phyloP scores from a whole-genome alignment of 2,797 vertebrate genomes.

The Chiloscyllium punctatum region DNA sequence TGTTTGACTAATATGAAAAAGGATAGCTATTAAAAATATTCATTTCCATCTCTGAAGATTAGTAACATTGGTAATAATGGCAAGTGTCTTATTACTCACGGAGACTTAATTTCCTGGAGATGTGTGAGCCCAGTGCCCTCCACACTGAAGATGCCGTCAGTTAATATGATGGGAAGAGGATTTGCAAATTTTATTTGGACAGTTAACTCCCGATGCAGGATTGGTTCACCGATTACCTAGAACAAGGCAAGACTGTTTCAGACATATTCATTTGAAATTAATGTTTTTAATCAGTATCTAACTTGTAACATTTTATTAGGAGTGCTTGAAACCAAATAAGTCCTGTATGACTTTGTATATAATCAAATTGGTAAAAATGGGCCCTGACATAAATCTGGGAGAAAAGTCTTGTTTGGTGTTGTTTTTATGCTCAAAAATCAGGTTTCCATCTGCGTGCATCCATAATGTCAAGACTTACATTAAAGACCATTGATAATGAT shows the following conservation, averaged over 20 bases:
- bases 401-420: not conserved
- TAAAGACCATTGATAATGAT: not conserved
- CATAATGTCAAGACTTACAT: not conserved
- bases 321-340: not conserved
- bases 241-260: slow-evolving; percentile 24
- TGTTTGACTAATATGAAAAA: not conserved
- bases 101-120: slow-evolving; percentile 49
- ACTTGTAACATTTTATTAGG: not conserved
- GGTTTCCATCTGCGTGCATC: not conserved
- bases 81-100: slow-evolving; percentile 50
- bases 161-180: slow-evolving; percentile 59
- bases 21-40: not conserved
- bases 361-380: not conserved
- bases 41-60: not conserved
- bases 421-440: not conserved
- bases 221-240: slow-evolving; percentile 55
- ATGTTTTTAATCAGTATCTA: not conserved
- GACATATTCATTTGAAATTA: not conserved
- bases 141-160: slow-evolving; percentile 59
- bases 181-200: slow-evolving; percentile 61
- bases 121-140: slow-evolving; percentile 62
- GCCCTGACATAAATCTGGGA: not conserved
- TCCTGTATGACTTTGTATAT: not conserved
- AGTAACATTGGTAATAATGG: not conserved
- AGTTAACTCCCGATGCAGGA: slow-evolving; percentile 44